Conservation (phyloP, 2,888 invertebrate genomes). For the Eulithis prunata region DNA sequence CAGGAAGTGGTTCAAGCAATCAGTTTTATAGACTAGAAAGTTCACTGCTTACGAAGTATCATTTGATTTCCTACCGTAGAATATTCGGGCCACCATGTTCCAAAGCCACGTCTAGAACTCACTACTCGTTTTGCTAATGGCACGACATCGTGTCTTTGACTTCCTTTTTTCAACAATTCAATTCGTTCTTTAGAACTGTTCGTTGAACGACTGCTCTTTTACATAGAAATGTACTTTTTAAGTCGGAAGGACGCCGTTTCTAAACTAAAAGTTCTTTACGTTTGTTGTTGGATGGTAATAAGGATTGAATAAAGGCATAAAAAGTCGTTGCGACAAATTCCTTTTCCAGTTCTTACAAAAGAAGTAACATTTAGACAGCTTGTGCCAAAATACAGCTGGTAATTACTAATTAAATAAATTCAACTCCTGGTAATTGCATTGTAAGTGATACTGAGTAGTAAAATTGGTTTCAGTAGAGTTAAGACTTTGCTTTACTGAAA, state of each 20-base stretch:
- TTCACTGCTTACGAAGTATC: no score
- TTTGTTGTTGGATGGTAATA: constrained; percentile 36
- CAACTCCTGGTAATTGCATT: not conserved
- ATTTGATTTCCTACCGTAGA: no score
- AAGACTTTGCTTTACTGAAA: no score
- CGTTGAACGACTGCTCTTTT: constrained; percentile 47
- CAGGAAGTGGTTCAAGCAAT: no score
- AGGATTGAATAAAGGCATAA: constrained; percentile 26
- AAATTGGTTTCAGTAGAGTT: no score
- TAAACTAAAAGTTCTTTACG: constrained; percentile 30
- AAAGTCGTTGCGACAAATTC: constrained; percentile 1
- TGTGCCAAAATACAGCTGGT: no score
- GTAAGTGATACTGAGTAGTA: not conserved
- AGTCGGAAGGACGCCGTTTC: constrained; percentile 31
- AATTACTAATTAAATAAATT: not conserved
- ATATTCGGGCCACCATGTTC: constrained; percentile 12
- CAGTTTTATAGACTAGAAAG: no score
- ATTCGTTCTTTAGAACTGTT: constrained; percentile 46
- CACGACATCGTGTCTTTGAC: constrained; percentile 49
- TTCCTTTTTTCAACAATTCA: constrained; percentile 53
- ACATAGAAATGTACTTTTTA: constrained; percentile 46
- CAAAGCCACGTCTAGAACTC: constrained; percentile 31
- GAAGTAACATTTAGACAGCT: no score
- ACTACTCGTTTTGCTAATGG: constrained; percentile 60
- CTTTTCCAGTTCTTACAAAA: no score